Conservation (phyloP, 2,888 invertebrate genomes). For the Panzeria rudis region DNA sequence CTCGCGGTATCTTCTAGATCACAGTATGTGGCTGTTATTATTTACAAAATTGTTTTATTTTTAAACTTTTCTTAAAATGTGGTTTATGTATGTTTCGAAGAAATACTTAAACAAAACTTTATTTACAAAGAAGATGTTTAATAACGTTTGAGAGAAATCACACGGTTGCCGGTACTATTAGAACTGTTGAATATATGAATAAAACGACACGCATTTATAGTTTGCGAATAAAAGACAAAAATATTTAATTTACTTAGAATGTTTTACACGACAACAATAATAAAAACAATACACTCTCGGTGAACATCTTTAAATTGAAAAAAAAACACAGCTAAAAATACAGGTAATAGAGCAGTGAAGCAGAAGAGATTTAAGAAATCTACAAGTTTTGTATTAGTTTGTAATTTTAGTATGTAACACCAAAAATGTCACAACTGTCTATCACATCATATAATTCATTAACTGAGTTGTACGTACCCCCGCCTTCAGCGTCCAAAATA, state of each 20-base stretch:
- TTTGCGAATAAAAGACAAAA: constrained; percentile 59
- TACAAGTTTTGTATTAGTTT: constrained; percentile 24
- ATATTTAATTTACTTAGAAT: constrained; percentile 51
- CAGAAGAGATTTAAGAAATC: constrained; percentile 33
- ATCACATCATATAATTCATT: constrained; percentile 25
- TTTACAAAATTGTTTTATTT: constrained; percentile 37
- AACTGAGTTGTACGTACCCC: not conserved
- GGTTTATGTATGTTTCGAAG: not conserved
- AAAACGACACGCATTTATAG: constrained; percentile 70
- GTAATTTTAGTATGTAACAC: constrained; percentile 10
- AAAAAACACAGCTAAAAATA: not conserved
- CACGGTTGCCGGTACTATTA: constrained; percentile 63
- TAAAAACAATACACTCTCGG: not conserved
- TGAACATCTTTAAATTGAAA: constrained; percentile 37
- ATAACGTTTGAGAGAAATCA: constrained; percentile 40
- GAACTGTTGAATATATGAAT: constrained; percentile 67
- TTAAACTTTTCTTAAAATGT: not conserved
- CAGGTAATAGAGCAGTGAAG: constrained; percentile 36
- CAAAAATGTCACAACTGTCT: constrained; percentile 40
- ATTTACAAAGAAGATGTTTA: constrained; percentile 12
- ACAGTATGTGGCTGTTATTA: constrained; percentile 21
- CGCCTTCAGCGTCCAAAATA: constrained; percentile 31
- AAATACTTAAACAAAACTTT: not conserved
- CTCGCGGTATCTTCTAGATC: constrained; percentile 17
- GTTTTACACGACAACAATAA: constrained; percentile 13